phyloP scores from a whole-genome alignment of 2,888 invertebrate species.

The Drosophila suboccidentalis region DNA sequence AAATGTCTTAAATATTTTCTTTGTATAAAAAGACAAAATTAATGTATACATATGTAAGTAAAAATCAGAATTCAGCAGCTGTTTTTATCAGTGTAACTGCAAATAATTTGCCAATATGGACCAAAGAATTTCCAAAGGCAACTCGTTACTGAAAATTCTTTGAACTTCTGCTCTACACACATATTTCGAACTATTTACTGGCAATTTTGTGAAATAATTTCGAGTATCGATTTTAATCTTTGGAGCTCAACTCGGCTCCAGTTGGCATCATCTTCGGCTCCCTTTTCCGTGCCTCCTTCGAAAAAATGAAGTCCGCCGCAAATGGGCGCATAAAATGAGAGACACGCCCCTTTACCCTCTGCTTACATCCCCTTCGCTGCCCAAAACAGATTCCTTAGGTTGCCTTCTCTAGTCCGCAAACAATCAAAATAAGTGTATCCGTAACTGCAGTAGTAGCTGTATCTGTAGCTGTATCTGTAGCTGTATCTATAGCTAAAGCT shows the following conservation, averaged over 20 bases:
- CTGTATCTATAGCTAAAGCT: constrained; percentile 2
- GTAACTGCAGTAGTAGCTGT: constrained; percentile 16
- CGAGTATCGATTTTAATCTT: constrained; percentile 55
- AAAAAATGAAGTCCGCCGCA: constrained; percentile 34
- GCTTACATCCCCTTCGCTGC: background rate
- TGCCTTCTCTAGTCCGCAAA: constrained; percentile 43
- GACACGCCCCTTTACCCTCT: background rate
- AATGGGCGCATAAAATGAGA: constrained; percentile 42
- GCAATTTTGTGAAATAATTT: constrained; percentile 54
- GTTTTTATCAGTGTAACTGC: background rate
- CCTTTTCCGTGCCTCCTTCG: background rate
- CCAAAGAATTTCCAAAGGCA: background rate
- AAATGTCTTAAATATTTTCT: too few relatives aligned
- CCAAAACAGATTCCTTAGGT: background rate
- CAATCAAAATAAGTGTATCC: constrained; percentile 73
- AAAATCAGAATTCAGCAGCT: background rate
- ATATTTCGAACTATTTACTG: constrained; percentile 39
- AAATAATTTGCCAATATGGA: background rate
- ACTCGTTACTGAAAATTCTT: background rate
- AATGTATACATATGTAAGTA: too few relatives aligned
- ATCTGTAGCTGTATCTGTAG: background rate
- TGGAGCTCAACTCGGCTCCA: constrained; percentile 40
- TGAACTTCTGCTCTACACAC: background rate
- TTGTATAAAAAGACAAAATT: too few relatives aligned
- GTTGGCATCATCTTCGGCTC: constrained; percentile 37